Base-by-base conservation (phyloP, 2,797 vertebrate species). In the Cottoperca gobio region DNA sequence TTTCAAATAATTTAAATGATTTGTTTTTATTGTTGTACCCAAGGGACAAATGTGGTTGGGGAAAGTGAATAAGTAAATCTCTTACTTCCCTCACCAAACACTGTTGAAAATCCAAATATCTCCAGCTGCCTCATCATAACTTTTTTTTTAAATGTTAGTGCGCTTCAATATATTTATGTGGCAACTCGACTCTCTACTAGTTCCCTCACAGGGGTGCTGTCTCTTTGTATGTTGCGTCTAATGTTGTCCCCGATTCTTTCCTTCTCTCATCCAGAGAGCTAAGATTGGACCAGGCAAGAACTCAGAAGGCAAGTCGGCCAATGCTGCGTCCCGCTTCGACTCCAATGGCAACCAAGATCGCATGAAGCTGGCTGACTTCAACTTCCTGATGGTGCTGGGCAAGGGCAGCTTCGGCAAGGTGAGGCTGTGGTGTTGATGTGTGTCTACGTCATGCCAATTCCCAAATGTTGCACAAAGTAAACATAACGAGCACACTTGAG, bases 331-430 rank as follows among this genome's bases (percentile, higher is more conserved):
- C 70, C 97, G 97, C 57, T 94, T 97, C 0, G 97, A 99, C 92
- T 97, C 95, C 95, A 97, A 99, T 0, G 97, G 97, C 26, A 99
- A 96, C 94, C 91, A 95, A 24, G 98, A 99, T 70, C 96, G 97
- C 37, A 96, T 99, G 94, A 99, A 98, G 66, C 94, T 98, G 24
- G 95, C 97, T 0, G 98, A 99, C 89, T 99, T 99, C 75, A 99
- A 98, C 91, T 99, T 99, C 92, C 94, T 99, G 83, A 99, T 99
- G 96, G 98, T 99, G 76, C 93, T 99, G 84, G 98, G 98, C 0
- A 99, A 99, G 83, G 98, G 98, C 13, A 99, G 98, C 94, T 99
- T 99, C 52, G 98, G 98, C 78, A 99, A 99, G 97, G 98, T 99
- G 63, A 84, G 86, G 31, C 5, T 42, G 6, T 11, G 2, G 9